Percentiles rank a stretch among this genome's conserved stretches.
Conservation (phyloP, 2,888 invertebrate genomes). For the Cataglyphis livida region DNA sequence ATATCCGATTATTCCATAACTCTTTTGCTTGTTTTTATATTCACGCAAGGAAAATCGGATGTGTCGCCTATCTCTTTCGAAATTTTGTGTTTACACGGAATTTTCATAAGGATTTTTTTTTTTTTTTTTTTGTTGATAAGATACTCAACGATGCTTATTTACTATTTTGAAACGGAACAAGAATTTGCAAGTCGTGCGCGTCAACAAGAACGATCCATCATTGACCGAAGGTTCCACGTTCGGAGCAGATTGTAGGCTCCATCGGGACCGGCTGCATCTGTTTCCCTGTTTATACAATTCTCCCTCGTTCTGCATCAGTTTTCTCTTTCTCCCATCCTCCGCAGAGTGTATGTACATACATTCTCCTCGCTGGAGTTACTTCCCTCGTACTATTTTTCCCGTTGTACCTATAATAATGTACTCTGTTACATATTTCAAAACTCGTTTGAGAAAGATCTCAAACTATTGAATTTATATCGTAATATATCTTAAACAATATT, state of each 20-base stretch:
- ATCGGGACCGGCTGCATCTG: conserved; percentile 69
- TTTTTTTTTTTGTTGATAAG: background rate
- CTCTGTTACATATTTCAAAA: background rate
- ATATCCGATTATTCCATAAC: conserved; percentile 11
- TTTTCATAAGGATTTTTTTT: background rate
- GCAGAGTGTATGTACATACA: conserved; percentile 20
- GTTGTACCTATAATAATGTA: conserved; percentile 23
- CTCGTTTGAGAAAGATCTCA: background rate
- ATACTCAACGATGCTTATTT: conserved; percentile 6
- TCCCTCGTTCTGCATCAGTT: conserved; percentile 48
- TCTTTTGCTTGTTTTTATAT: background rate
- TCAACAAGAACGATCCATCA: conserved; percentile 56
- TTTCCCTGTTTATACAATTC: conserved; percentile 81
- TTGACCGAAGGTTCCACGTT: conserved; percentile 58
- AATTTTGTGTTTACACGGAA: background rate
- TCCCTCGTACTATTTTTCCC: conserved; percentile 6
- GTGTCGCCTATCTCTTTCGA: background rate
- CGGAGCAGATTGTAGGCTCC: conserved; percentile 77
- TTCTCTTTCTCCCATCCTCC: conserved; percentile 20
- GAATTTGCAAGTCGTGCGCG: conserved; percentile 27
- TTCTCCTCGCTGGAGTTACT: conserved; percentile 26
- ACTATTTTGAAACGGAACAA: background rate
- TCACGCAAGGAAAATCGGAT: background rate
- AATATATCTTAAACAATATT: background rate
- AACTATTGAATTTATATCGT: background rate